Percentiles rank a stretch among this genome's conserved stretches.
These are phyloP conservation scores for Crotalus viridis DNA, from an alignment of 2,113 vertebrate genomes.

Conservation along the genomic window DNA sequence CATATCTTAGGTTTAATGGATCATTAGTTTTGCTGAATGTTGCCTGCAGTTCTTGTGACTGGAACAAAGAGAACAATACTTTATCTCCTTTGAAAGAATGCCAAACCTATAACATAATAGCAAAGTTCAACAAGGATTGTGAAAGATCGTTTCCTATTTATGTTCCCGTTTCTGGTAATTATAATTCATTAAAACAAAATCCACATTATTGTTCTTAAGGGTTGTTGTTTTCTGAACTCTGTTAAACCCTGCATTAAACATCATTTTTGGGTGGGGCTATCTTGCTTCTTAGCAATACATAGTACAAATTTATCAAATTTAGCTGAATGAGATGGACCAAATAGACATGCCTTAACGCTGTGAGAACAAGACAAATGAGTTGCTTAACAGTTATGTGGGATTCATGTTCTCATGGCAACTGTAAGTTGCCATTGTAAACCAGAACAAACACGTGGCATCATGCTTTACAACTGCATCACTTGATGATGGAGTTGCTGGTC, in stretches of 20 bases:
- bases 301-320: not conserved
- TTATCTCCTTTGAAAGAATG: not conserved
- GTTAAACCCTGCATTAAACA: not conserved
- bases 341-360: not conserved
- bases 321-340: not conserved
- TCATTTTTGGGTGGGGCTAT: not conserved
- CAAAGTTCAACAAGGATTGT: not conserved
- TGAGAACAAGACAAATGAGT: not conserved
- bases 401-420: not conserved
- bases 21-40: rapidly evolving
- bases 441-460: not conserved
- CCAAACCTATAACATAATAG: rapidly evolving
- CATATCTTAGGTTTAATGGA: rapidly evolving
- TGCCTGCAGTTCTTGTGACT: rapidly evolving
- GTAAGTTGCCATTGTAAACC: not conserved
- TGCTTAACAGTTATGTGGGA: not conserved
- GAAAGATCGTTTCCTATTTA: rapidly evolving
- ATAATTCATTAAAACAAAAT: not conserved
- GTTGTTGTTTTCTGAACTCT: not conserved
- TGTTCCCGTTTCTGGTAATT: conserved; percentile 3
- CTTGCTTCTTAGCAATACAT: not conserved
- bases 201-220: not conserved
- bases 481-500: not conserved
- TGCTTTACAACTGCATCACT: not conserved
- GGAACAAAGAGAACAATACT: not conserved